Base-by-base conservation (phyloP, 1,140 invertebrate species). In the Drosophila serrata region DNA sequence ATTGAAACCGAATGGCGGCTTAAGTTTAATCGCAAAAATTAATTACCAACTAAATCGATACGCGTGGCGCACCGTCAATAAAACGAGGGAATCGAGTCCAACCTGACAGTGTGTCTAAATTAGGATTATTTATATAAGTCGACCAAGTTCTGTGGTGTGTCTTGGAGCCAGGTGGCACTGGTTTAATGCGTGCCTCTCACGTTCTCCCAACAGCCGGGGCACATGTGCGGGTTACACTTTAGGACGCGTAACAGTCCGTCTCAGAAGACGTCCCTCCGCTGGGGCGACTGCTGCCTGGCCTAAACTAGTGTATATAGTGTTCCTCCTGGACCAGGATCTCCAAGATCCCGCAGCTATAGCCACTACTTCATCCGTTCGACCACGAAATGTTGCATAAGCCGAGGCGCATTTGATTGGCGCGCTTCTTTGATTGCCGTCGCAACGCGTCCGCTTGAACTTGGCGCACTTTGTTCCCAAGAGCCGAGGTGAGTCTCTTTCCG, bases 221-320 rank as follows among this genome's bases (percentile, higher is more conserved):
- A 95, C 96, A 98, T 98, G 97, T 97, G 96, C 95, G 96, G 96
- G 94, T 95, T 97, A 96, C 96, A 95, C 94, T 98, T 98, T 96
- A 98, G 95, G 95, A 98, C 97, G 93, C 96, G 97, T 94, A 98
- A 98, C 94, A 97, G 96, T 95, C 97, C 97, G 94, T 98, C 97
- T 93, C 97, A 98, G 94, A 98, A 98, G 95, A 98, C 97, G 93
- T 97, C 97, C 93, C 95, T 98, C 81, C 96, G 97, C 94, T 98
- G 97, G 97, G 97, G 97, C 93, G 97, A 98, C 94, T 97, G 97
- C 94, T 98, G 97, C 76, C 63, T 42, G 31, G 43, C 40, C 61
- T 67, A 65, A 19, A 17, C 49, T 15, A 35, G 27, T 43, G 31
- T 48, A 29, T 51, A 57, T 27, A 29, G 42, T 48, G 42, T 40